Evolutionary conservation across 2,113 vertebrate species (phyloP).

Genomic region (Nyctereutes procyonoides): DNA sequence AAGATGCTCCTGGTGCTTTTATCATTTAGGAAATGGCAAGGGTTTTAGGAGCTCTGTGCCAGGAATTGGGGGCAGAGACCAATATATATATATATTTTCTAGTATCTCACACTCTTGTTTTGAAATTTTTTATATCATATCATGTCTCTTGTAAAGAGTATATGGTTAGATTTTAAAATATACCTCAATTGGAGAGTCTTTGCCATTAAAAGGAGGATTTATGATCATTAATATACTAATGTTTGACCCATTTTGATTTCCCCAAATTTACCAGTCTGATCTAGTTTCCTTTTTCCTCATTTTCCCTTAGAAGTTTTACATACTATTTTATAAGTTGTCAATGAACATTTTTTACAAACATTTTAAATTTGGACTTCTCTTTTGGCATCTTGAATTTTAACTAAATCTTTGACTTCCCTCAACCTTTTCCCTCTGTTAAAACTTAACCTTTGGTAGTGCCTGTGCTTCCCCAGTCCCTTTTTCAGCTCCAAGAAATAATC

Average conservation of each 20-base stretch:
- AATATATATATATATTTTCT: neutral
- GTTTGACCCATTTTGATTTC: neutral
- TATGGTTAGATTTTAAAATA: slow-evolving; percentile 1
- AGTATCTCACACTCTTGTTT: neutral
- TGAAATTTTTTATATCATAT: neutral
- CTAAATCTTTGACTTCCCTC: neutral
- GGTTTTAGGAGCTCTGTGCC: neutral
- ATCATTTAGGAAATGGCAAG: neutral
- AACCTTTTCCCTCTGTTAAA: neutral
- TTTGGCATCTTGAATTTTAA: neutral
- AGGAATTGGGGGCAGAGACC: neutral
- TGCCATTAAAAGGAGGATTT: neutral
- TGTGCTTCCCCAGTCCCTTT: neutral
- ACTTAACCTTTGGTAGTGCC: neutral
- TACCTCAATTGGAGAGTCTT: neutral
- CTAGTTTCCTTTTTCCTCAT: neutral
- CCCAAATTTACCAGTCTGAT: neutral
- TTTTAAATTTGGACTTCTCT: neutral
- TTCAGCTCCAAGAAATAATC: neutral
- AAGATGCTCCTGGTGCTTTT: neutral
- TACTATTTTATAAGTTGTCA: neutral
- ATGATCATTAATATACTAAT: neutral
- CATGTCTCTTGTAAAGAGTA: neutral
- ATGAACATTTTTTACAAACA: neutral
- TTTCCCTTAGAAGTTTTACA: neutral